Base-by-base conservation (phyloP, 2,888 invertebrate genomes). In the Agrotis segetum region DNA sequence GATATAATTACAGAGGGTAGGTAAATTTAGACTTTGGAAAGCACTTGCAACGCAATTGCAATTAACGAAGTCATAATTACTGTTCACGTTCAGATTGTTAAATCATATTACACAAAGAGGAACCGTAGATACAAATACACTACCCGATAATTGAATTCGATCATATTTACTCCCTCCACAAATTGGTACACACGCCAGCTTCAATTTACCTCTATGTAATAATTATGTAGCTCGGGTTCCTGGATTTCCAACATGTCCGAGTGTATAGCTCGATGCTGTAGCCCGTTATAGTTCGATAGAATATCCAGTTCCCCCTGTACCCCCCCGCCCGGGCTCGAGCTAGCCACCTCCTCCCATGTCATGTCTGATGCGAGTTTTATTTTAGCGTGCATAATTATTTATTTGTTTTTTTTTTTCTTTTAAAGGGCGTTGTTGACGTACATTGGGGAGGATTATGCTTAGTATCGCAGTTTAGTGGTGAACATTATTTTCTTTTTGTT, bases 271-370 rank as follows among this genome's bases (percentile, higher is more conserved):
- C n/a, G 21, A 24, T 24, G 64, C 52, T 71, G 60, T 64, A 69
- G 64, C 60, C 19, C 47, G 73, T 49, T 76, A 77, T 79, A 74
- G 77, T 79, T 79, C 79, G 79, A 79, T 79, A 77, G 79, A 77
- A 77, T 81, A 79, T 77, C 77, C 81, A 76, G 53, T 24, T 29
- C 49, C 53, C 53, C 60, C 47, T n/a, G 49, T 53, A 52, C 21
- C 65, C 52, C 52, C 79, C 79, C 72, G 77, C 52, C 77, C 79
- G 77, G 79, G 77, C 52, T 47, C 77, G 68, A 63, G 80, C 75
- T 75, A 79, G 78, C 77, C 81, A 76, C 78, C 81, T 60, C 81
- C 77, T 65, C 63, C 63, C 67, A 34, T 67, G 77, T 67, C 77
- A 77, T 67, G 67, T 72, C 67, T 55, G 72, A 72, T n/a, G 19